Evolutionary conservation across 2,113 vertebrate genomes (phyloP).

Genomic region (Dunckerocampus dactyliophorus): DNA sequence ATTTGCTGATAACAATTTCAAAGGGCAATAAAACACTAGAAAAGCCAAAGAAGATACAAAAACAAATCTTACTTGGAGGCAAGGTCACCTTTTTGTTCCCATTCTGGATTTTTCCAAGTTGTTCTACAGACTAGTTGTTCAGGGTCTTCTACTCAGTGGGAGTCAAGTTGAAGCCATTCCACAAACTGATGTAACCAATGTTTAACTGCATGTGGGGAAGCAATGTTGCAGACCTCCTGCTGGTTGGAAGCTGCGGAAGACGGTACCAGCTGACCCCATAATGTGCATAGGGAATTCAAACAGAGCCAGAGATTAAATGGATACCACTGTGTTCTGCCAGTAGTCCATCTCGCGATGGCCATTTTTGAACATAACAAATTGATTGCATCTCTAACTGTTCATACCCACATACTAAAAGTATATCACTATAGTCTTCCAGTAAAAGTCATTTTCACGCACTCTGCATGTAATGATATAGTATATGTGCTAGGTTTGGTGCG

Average conservation of each 20-base stretch:
- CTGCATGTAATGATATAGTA: no score
- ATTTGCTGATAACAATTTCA: no score
- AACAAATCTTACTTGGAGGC: no score
- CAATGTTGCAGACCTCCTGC: constrained; percentile 13
- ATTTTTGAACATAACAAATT: constrained; percentile 10
- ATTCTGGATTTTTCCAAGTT: no score
- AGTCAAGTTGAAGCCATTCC: not conserved
- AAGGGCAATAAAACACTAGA: no score
- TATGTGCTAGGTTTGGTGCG: not conserved
- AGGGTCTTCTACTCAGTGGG: not conserved
- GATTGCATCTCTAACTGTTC: constrained; percentile 21
- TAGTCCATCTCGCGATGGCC: constrained; percentile 14
- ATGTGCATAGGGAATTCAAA: constrained; percentile 44
- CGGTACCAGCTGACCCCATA: constrained; percentile 34
- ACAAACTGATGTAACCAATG: constrained; percentile 1
- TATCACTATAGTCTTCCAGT: not conserved
- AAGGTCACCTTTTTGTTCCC: no score
- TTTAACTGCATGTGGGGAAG: constrained; percentile 13
- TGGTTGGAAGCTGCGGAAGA: constrained; percentile 11
- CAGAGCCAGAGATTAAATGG: constrained; percentile 34
- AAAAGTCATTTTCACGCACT: not conserved
- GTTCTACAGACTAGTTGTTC: no score
- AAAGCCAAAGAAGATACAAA: no score
- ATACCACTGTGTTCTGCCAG: constrained; percentile 39
- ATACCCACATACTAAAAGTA: constrained; percentile 10